A percentile compares a stretch with the other conserved stretches of the same genome.
phyloP scores from a whole-genome alignment of 1,140 invertebrate genomes.

The Achroia grisella region DNA sequence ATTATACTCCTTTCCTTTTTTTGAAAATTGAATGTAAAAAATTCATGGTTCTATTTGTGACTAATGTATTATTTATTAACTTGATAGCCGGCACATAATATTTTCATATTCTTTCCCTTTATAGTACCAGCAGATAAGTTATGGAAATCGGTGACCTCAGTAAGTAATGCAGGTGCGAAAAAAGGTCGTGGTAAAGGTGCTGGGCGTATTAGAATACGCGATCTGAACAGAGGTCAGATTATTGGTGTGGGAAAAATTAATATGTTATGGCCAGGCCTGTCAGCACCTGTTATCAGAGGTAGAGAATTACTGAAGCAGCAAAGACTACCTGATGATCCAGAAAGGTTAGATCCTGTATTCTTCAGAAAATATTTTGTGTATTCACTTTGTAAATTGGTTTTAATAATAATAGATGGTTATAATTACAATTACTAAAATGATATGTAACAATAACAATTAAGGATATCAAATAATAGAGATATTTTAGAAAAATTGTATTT shows the following conservation, averaged over 20 bases:
- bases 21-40: too few relatives aligned
- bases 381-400: too few relatives aligned
- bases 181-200: slow-evolving; percentile 92
- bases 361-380: too few relatives aligned
- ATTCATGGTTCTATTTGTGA: too few relatives aligned
- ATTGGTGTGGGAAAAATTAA: slow-evolving; percentile 91
- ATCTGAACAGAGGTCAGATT: slow-evolving; percentile 93
- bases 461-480: too few relatives aligned
- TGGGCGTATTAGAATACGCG: slow-evolving; percentile 81
- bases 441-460: too few relatives aligned
- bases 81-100: too few relatives aligned
- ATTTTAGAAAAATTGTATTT: too few relatives aligned
- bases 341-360: slow-evolving; percentile 71
- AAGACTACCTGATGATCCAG: slow-evolving; percentile 80
- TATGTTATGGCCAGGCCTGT: slow-evolving; percentile 95
- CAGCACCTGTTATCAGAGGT: slow-evolving; percentile 85
- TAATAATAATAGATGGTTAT: too few relatives aligned
- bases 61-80: too few relatives aligned
- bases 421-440: too few relatives aligned
- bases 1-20: background rate
- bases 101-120: too few relatives aligned
- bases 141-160: slow-evolving; percentile 95
- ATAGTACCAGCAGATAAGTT: slow-evolving; percentile 85
- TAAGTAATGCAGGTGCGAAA: slow-evolving; percentile 96
- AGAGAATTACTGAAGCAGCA: slow-evolving; percentile 82